Evolutionary conservation across 2,797 vertebrate genomes (phyloP).

Genomic region (Ptychobarbus kaznakovi): DNA sequence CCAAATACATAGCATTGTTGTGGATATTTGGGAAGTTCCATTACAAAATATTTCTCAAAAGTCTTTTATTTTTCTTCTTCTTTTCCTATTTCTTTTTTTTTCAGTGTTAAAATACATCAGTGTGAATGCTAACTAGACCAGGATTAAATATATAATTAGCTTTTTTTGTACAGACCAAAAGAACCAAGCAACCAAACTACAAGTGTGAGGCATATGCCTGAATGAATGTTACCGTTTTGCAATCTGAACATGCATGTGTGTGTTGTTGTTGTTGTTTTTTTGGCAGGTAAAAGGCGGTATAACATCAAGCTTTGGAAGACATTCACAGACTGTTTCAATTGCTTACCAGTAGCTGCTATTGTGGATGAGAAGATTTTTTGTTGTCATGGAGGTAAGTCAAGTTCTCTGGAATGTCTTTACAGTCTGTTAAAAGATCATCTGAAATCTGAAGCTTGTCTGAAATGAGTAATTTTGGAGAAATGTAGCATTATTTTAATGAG

Average conservation of each 20-base stretch:
- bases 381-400: slow-evolving; percentile 80
- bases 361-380: slow-evolving; percentile 90
- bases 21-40: too few species aligned
- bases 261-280: background rate
- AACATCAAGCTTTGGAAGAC: slow-evolving; percentile 99
- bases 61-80: too few species aligned
- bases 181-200: background rate
- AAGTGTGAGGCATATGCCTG: background rate
- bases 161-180: too few species aligned
- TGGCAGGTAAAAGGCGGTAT: slow-evolving; percentile 94
- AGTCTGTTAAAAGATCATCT: background rate
- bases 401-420: background rate
- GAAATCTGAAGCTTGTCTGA: background rate
- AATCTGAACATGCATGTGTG: background rate
- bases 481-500: too few species aligned
- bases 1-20: too few species aligned
- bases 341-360: slow-evolving; percentile 94
- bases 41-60: too few species aligned
- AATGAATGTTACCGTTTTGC: background rate
- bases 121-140: too few species aligned
- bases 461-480: background rate
- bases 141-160: too few species aligned
- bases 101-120: too few species aligned
- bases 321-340: slow-evolving; percentile 98
- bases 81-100: too few species aligned